Percentiles rank a stretch among this genome's conserved stretches.
Conservation (phyloP, 2,113 vertebrate genomes). For the Cercocebus atys region DNA sequence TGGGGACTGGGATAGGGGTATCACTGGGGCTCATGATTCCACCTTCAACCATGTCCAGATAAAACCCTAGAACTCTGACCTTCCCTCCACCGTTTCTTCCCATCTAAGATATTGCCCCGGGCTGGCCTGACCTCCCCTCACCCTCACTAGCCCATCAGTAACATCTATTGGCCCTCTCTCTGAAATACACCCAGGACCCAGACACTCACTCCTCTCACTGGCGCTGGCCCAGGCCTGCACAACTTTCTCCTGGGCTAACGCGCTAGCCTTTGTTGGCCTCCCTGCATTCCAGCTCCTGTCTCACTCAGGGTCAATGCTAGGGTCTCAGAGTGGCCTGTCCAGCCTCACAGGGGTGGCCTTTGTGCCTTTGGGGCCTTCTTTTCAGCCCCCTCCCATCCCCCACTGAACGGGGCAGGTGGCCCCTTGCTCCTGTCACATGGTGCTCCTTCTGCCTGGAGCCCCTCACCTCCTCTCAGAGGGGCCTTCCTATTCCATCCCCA, state of each 20-base stretch:
- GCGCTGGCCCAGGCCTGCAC: rapidly evolving
- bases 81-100: background rate
- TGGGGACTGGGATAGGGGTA: background rate
- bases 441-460: background rate
- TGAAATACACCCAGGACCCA: background rate
- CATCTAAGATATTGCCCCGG: rapidly evolving
- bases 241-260: background rate
- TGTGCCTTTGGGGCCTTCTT: background rate
- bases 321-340: background rate
- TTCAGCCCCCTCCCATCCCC: rapidly evolving
- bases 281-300: background rate
- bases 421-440: background rate
- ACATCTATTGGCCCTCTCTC: background rate
- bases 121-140: background rate
- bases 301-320: background rate
- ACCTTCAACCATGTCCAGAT: background rate
- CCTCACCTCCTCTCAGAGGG: background rate
- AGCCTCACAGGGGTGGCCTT: background rate
- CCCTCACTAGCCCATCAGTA: background rate
- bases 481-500: background rate
- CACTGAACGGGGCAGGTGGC: background rate
- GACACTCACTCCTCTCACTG: rapidly evolving
- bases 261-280: background rate
- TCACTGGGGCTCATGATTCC: background rate
- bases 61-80: background rate